Base-by-base conservation (phyloP, 2,797 vertebrate genomes). In the Cetoscarus ocellatus region DNA sequence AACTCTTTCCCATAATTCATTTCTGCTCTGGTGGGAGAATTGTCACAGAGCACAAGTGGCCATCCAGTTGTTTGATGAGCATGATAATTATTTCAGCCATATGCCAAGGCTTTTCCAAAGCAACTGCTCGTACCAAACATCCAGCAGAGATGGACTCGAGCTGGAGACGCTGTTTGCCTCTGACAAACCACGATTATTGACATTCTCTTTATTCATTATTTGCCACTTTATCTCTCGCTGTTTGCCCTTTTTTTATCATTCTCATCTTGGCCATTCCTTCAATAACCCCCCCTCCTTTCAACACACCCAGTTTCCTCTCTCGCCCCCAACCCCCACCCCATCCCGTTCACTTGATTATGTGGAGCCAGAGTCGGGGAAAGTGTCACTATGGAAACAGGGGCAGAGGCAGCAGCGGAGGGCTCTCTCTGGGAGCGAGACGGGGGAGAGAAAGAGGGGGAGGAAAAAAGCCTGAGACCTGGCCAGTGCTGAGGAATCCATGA, bases 301-400 rank as follows among this genome's bases (percentile, higher is more conserved):
- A 43, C 48, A 7, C 64, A 64, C 64, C 50, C 58, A 44, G 45
- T 66, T 73, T 57, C 55, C 60, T 76, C 75, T 54, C 65, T 62
- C 53, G 43, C 55, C 86, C 63, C 81, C 80, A 80, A 63, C 85
- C 89, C 86, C 84, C 79, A 79, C 80, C 82, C 75, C 68, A 84
- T 74, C 89, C 86, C 42, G 79, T 78, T 89, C 78, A 75, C 90
- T 91, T 91, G 87, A 91, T 91, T 88, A 89, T 88, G 86, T 88
- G 43, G 79, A 90, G 88, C 86, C 83, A 73, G 83, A 92, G 83
- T 86, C 86, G 83, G 90, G 91, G 89, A 91, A 90, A 90, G 89
- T 91, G 91, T 92, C 88, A 93, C 91, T 91, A 92, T 92, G 92
- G 91, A 90, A 93, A 93, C 90, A 88, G 84, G 91, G 88, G 89